phyloP scores from a whole-genome alignment of 1,140 invertebrate species.

The Drosophila mojavensis region DNA sequence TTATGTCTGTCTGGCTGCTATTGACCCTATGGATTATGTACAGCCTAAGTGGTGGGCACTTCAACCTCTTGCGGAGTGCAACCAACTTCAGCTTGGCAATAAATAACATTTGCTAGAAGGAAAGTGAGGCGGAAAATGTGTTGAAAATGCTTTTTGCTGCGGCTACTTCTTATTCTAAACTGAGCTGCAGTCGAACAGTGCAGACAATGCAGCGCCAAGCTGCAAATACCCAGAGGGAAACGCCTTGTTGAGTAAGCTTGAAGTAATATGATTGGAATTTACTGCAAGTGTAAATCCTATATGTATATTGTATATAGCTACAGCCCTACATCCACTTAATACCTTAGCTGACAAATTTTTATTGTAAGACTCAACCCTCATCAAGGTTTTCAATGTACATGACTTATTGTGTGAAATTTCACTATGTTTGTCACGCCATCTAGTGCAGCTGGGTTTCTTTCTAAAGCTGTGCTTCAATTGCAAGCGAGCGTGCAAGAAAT shows the following conservation, averaged over 20 bases:
- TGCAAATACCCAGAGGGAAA: conserved; percentile 1
- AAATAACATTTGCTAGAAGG: conserved; percentile 47
- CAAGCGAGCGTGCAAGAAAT: too few species aligned
- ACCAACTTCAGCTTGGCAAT: conserved; percentile 50
- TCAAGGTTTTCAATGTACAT: background rate
- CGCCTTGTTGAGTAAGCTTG: background rate
- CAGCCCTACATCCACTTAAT: too few species aligned
- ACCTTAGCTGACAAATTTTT: too few species aligned
- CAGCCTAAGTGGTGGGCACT: conserved; percentile 62
- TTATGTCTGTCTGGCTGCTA: conserved; percentile 33
- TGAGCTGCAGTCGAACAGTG: conserved; percentile 2
- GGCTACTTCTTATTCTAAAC: background rate
- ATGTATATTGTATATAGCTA: too few species aligned
- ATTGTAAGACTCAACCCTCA: background rate
- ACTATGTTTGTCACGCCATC: too few species aligned
- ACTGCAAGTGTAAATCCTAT: background rate
- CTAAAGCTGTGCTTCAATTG: too few species aligned
- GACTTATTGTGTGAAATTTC: too few species aligned
- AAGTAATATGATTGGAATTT: background rate
- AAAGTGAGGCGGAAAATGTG: conserved; percentile 33
- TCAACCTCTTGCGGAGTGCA: conserved; percentile 47
- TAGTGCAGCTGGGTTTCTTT: too few species aligned
- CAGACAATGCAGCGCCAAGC: conserved; percentile 16
- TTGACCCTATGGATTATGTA: conserved; percentile 76
- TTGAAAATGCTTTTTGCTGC: conserved; percentile 28